Conservation (phyloP, 2,888 invertebrate genomes). For the Plagodis pulveraria region DNA sequence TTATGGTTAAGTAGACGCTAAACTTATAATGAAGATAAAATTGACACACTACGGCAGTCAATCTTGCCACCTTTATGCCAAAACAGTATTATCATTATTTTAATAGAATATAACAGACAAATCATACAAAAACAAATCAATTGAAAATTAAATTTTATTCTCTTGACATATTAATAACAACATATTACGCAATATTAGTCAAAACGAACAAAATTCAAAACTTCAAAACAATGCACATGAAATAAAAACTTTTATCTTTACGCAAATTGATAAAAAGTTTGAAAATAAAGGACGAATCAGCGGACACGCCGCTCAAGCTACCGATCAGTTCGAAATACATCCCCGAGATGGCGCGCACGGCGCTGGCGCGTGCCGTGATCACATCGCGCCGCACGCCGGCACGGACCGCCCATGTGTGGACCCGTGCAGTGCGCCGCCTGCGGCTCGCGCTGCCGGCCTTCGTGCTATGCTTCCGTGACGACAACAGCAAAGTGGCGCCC, state of each 20-base stretch:
- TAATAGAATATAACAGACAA: too few relatives aligned
- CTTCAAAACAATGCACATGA: conserved; percentile 1
- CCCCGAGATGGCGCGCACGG: conserved; percentile 61
- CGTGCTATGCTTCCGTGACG: conserved; percentile 63
- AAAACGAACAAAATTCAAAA: conserved; percentile 6
- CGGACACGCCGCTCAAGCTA: conserved; percentile 45
- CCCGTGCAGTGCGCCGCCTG: conserved; percentile 51
- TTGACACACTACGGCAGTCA: too few relatives aligned
- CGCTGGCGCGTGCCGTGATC: conserved; percentile 48
- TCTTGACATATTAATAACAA: not conserved
- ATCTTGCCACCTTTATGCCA: too few relatives aligned
- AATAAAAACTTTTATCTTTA: not conserved
- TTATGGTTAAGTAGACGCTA: too few relatives aligned
- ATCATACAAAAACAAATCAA: too few relatives aligned
- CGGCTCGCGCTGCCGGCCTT: conserved; percentile 56
- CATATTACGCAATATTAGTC: conserved; percentile 1
- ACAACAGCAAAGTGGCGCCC: conserved; percentile 64
- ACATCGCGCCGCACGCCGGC: conserved; percentile 52
- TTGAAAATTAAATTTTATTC: too few relatives aligned
- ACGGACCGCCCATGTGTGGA: conserved; percentile 44
- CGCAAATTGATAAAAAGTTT: conserved; percentile 7
- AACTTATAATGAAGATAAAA: too few relatives aligned
- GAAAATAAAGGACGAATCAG: conserved; percentile 62
- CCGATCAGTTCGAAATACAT: conserved; percentile 65
- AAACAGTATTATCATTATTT: too few relatives aligned